phyloP scores from a whole-genome alignment of 1,140 invertebrate species.

The Cyclargus thomasi region DNA sequence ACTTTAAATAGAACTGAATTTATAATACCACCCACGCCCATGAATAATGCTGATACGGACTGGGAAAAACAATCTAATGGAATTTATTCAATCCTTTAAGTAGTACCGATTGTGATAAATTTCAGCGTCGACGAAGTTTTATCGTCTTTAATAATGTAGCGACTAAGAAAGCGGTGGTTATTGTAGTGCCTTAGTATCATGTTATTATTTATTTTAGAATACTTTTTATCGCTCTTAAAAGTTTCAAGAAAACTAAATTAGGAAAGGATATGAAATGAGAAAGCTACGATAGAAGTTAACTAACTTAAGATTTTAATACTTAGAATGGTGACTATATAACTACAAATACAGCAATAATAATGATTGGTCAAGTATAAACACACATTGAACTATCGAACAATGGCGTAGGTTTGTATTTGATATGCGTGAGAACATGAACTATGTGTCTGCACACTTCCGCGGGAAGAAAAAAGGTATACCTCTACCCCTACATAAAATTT shows the following conservation, averaged over 20 bases:
- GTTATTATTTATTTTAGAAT: not conserved
- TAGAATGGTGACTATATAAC: not conserved
- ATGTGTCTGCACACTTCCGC: not conserved
- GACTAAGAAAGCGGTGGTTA: not conserved
- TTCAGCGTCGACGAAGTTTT: not conserved
- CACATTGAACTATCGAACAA: not conserved
- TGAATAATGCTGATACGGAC: slow-evolving; percentile 9
- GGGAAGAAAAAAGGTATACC: not conserved
- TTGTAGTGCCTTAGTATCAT: too few species aligned
- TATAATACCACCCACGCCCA: not conserved
- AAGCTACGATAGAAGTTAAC: too few species aligned
- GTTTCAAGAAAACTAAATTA: too few species aligned
- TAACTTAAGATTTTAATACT: too few species aligned
- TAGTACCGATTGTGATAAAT: not conserved
- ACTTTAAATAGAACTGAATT: not conserved
- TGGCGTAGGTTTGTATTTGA: not conserved
- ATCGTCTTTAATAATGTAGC: not conserved
- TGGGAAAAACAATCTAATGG: slow-evolving; percentile 3
- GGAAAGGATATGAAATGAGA: too few species aligned
- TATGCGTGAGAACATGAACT: not conserved
- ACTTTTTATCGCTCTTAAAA: too few species aligned
- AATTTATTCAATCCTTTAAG: slow-evolving; percentile 1
- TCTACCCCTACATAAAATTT: not conserved
- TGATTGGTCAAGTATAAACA: not conserved
- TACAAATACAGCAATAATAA: not conserved